Base-by-base conservation (phyloP, 2,888 invertebrate genomes). In the Sclerodermus sp. region DNA sequence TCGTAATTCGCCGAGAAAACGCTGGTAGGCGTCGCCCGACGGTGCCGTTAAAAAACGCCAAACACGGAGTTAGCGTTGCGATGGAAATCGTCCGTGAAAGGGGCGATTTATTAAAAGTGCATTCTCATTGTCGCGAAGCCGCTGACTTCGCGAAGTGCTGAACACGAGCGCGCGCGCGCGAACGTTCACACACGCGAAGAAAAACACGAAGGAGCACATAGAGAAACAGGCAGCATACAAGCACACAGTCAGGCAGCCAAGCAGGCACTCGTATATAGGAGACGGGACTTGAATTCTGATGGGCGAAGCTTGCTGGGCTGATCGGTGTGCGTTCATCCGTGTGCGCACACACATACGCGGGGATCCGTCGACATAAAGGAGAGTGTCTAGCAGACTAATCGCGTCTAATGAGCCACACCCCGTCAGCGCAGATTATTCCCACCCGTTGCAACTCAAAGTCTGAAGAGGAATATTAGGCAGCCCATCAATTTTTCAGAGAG, bases 91-190 rank as follows among this genome's bases (percentile, higher is more conserved):
- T 55, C 55, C 57, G 58, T 58, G 64, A 64, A 67, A 66, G 63
- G 64, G 61, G 70, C 68, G 70, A 74, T 74, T 74, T 73, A 74
- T 74, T 73, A 74, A 73, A 74, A 74, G 71, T 69, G 74, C 71
- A 72, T 74, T 71, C 58, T 58, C 72, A 70, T 71, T 71, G 71
- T 74, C 70, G 64, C 63, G 56, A 42, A 58, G 60, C 56, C 59
- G 72, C 73, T 72, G 73, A 74, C 71, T 67, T 49, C 58, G 68
- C 60, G 57, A 44, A 23, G 23, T 23, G 23, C n/a, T n/a, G n/a
- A n/a, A n/a, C n/a, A 8, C 23, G 23, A 8, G 4, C 4, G 23
- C 23, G n/a, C n/a, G n/a, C n/a, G n/a, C n/a, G n/a, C n/a, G n/a
- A n/a, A n/a, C n/a, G n/a, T n/a, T n/a, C n/a, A n/a, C n/a, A n/a